phyloP scores from a whole-genome alignment of 2,797 vertebrate species.

The Manis javanica region DNA sequence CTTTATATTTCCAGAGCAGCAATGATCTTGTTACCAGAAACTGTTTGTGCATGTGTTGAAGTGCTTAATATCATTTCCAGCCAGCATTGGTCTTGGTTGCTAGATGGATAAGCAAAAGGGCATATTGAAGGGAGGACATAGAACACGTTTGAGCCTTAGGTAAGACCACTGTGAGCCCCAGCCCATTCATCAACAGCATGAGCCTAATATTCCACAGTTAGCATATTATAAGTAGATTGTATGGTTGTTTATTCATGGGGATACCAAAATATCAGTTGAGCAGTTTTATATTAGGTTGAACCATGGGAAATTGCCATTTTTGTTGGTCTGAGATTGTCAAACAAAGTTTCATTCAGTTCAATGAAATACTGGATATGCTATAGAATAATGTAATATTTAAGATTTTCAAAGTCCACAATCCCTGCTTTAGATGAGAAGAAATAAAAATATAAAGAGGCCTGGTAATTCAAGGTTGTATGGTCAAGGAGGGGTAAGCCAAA shows the following conservation, averaged over 20 bases:
- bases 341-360: background rate
- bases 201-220: background rate
- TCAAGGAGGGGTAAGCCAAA: background rate
- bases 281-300: background rate
- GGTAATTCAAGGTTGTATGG: background rate
- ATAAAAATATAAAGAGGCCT: background rate
- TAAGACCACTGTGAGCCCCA: background rate
- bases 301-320: background rate
- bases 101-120: background rate
- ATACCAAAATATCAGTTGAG: background rate
- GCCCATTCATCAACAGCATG: background rate
- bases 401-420: background rate
- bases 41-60: background rate
- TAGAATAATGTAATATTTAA: background rate
- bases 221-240: background rate
- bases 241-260: background rate
- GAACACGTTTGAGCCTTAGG: background rate
- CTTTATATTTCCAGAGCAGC: background rate
- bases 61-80: background rate
- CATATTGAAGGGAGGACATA: background rate
- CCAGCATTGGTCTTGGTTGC: background rate
- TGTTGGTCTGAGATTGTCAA: background rate
- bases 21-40: background rate
- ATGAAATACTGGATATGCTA: background rate
- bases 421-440: background rate